Evolutionary conservation across 2,797 vertebrate species (phyloP), one percentile per base, ranked within the genome.

Genomic region (Lutjanus campechanus): DNA sequence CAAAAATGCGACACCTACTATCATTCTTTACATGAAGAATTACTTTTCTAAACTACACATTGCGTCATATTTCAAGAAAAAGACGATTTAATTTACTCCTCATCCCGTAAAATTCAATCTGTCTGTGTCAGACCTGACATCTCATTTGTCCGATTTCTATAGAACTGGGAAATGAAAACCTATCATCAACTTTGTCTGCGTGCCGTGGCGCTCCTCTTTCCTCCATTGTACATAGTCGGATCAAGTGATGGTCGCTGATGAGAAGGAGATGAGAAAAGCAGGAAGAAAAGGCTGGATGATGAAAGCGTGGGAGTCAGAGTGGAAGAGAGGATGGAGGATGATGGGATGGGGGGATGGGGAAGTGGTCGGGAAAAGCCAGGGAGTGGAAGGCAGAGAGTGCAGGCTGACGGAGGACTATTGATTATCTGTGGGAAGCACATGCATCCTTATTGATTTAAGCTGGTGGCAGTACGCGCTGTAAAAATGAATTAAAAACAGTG

Each of bases 291-390:
- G 62, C 81, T 61, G 69, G 79, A 88, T 87, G 86, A 92, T 87
- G 84, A 91, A 88, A 87, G 85, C 62, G 88, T 89, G 69, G 90
- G 87, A 88, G 88, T 85, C 29, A n/a, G 51, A 73, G 72, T 11
- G 72, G 77, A 82, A 15, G 72, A 71, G 22, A 65, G 73, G 78
- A 73, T 41, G 69, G 72, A 62, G 62, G 66, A 74, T 79, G 83
- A 83, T 69, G 79, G 73, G 77, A 75, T 69, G 51, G 79, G 72
- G 87, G 82, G 84, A 16, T 53, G 82, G 83, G 87, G 59, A 75
- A 64, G 70, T 53, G 83, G 70, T 58, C 7, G 46, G 76, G 81
- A 80, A 62, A 62, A 68, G 80, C 43, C 60, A 19, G 55, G 22
- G 58, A 87, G 74, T 80, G 58, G 68, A 84, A 73, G 77, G 29